Evolutionary conservation across 2,888 invertebrate genomes (phyloP).

Genomic region (Pardosa pseudoannulata): DNA sequence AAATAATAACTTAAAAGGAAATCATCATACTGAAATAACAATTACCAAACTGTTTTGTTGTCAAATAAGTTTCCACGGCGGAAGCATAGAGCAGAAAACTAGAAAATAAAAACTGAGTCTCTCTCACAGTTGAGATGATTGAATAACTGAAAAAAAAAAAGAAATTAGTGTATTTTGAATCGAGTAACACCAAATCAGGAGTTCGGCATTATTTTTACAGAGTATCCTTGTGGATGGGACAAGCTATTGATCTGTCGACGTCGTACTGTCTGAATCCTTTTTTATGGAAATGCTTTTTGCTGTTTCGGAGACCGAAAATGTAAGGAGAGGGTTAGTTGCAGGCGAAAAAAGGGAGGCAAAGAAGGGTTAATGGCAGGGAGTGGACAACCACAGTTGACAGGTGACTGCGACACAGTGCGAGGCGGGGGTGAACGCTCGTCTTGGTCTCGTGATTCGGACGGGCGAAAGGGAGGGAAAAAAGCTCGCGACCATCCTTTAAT

Average conservation of each 20-base stretch:
- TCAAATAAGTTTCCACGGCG: too few relatives aligned
- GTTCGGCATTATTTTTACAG: neutral
- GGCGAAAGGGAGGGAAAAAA: conserved; percentile 33
- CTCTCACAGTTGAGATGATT: too few relatives aligned
- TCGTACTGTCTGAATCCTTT: neutral
- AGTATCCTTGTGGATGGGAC: neutral
- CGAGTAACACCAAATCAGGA: neutral
- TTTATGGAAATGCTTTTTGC: neutral
- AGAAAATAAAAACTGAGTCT: too few relatives aligned
- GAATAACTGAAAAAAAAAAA: too few relatives aligned
- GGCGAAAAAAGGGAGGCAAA: conserved; percentile 18
- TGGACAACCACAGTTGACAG: conserved; percentile 63
- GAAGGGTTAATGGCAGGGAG: conserved; percentile 67
- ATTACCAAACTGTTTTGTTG: too few relatives aligned
- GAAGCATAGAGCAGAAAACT: too few relatives aligned
- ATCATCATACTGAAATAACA: too few relatives aligned
- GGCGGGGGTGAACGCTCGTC: conserved; percentile 64
- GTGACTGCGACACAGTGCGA: conserved; percentile 39
- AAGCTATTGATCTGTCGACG: conserved; percentile 34
- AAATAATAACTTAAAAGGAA: too few relatives aligned
- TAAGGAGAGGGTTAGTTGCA: neutral
- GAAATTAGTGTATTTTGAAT: neutral
- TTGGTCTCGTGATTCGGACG: conserved; percentile 63
- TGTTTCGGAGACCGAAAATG: neutral
- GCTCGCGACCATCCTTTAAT: conserved; percentile 46